phyloP scores from a whole-genome alignment of 1,140 invertebrate species.

The Heliothis subflexa region DNA sequence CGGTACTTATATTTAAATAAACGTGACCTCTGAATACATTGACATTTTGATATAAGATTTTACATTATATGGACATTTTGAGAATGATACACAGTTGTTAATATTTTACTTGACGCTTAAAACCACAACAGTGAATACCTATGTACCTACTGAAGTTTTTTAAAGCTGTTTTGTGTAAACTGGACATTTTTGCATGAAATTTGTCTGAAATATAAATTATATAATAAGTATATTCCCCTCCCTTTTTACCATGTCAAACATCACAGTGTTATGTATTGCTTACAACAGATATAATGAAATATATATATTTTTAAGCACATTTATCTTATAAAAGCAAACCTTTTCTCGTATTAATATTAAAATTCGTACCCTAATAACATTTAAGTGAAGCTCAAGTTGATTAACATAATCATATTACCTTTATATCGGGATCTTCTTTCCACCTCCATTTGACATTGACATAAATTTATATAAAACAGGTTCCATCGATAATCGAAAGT shows the following conservation, averaged over 20 bases:
- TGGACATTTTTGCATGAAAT: too few species aligned
- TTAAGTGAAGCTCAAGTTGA: neutral
- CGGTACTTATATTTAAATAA: slow-evolving; percentile 48
- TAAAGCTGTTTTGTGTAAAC: too few species aligned
- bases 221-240: too few species aligned
- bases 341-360: neutral
- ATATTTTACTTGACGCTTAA: slow-evolving; percentile 13
- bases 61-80: slow-evolving; percentile 49
- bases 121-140: neutral
- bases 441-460: slow-evolving; percentile 75
- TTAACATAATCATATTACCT: slow-evolving; percentile 25
- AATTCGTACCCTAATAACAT: slow-evolving; percentile 2
- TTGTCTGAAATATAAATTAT: too few species aligned
- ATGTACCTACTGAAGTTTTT: too few species aligned
- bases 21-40: slow-evolving; percentile 61
- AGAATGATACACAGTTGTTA: slow-evolving; percentile 40
- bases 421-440: slow-evolving; percentile 60
- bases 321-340: neutral
- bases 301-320: too few species aligned
- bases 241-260: too few species aligned
- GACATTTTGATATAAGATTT: slow-evolving; percentile 58
- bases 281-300: too few species aligned
- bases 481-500: slow-evolving; percentile 73
- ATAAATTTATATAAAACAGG: slow-evolving; percentile 75
- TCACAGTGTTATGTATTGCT: too few species aligned